A percentile compares a stretch with the other conserved stretches of the same genome.
Evolutionary conservation across 1,140 invertebrate genomes (phyloP).

Genomic region (Hylyphantes graminicola): DNA sequence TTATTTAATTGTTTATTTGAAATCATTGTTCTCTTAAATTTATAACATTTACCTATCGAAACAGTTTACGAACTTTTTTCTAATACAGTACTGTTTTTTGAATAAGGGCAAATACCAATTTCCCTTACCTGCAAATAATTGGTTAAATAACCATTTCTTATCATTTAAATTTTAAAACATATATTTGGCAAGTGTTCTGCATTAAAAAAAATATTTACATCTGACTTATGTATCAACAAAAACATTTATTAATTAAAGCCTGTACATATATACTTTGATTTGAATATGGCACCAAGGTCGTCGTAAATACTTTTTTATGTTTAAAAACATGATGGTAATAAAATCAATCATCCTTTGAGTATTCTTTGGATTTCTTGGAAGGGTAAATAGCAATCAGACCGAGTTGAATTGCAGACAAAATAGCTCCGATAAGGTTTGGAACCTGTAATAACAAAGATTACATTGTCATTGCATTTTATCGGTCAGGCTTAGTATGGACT

Average conservation of each 20-base stretch:
- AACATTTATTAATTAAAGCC: not conserved
- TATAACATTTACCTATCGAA: too few species aligned
- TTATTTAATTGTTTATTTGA: too few species aligned
- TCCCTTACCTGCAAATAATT: too few species aligned
- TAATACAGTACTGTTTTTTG: too few species aligned
- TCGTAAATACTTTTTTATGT: not conserved
- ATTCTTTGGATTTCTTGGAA: slow-evolving; percentile 5
- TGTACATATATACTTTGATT: not conserved
- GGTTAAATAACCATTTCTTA: too few species aligned
- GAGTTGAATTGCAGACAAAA: slow-evolving; percentile 77
- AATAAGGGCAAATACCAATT: too few species aligned
- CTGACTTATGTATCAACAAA: not conserved
- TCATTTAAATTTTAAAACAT: too few species aligned
- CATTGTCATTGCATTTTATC: not conserved
- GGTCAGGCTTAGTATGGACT: not conserved
- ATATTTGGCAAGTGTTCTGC: too few species aligned
- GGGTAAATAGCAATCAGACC: slow-evolving; percentile 78
- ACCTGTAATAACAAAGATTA: slow-evolving; percentile 4
- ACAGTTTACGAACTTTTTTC: too few species aligned
- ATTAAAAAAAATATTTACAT: too few species aligned
- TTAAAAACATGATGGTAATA: not conserved
- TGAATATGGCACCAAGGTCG: not conserved
- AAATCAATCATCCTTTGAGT: not conserved
- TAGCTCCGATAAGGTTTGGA: slow-evolving; percentile 77
- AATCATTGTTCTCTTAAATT: too few species aligned